Evolutionary conservation across 2,113 vertebrate genomes (phyloP), one percentile per base, ranked within the genome.

Genomic region (Polypterus bichir): DNA sequence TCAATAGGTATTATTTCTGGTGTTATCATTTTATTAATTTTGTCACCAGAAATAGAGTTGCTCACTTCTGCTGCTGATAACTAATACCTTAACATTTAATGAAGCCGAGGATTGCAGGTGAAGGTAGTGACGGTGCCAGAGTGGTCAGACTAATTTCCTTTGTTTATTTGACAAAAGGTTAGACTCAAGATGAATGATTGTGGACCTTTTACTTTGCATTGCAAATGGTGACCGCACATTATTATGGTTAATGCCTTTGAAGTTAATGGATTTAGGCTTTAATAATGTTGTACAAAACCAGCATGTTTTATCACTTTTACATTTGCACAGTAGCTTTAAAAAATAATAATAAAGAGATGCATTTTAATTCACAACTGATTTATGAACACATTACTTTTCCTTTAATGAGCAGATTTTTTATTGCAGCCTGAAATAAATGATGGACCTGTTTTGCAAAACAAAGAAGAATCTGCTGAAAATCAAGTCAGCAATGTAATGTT

Each of bases 221-320:
- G 8, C 56, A 44, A 58, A 58, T 46, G 11, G 7, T 44, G 10
- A 57, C 8, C 9, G 10, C 9, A 6, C 4, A 5, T 58, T 52
- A 7, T 45, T 44, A 45, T 5, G n/a, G 6, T 9, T 58, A 7
- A 45, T 58, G 4, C 46, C 7, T 58, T 44, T 58, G n/a, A 3
- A 58, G 56, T 58, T 58, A 58, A 58, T 58, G 44, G 56, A 58
- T 58, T 44, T 57, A 5, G 56, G 56, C 5, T 45, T 7, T 45
- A 57, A 57, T 57, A 57, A 44, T 57, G 27, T 57, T 58, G 44
- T 9, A 7, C 7, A 58, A 58, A 58, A 58, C 56, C 44, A 58
- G 46, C 56, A 58, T 6, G 5, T n/a, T 44, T 45, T 58, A 44
- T 58, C 27, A 58, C 44, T 58, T 58, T 44, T 58, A 58, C 46